A percentile compares a stretch with the other conserved stretches of the same genome.
phyloP scores from a whole-genome alignment of 2,797 vertebrate species.

The Eurystomus glaucurus region DNA sequence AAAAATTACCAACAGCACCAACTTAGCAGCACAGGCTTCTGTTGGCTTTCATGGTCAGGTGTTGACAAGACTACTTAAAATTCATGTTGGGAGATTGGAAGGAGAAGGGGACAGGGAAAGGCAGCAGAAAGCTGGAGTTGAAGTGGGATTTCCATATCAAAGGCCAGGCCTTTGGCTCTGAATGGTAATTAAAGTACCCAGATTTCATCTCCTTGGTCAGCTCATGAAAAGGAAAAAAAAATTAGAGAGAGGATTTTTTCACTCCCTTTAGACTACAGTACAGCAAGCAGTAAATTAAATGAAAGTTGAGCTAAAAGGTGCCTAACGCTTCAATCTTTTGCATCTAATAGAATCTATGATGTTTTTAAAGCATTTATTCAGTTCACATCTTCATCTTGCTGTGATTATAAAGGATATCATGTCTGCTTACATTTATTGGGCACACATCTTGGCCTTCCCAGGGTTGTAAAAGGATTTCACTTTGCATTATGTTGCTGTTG shows the following conservation, averaged over 20 bases:
- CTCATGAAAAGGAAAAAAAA: constrained; percentile 91
- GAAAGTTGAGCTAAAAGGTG: constrained; percentile 83
- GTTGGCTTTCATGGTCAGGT: constrained; percentile 87
- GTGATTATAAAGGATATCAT: constrained; percentile 78
- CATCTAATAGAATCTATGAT: constrained; percentile 79
- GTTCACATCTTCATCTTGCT: constrained; percentile 76
- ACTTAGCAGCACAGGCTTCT: constrained; percentile 69
- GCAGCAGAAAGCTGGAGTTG: constrained; percentile 81
- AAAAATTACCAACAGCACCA: constrained; percentile 25
- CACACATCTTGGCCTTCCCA: constrained; percentile 64
- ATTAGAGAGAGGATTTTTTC: constrained; percentile 88
- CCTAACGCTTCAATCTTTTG: constrained; percentile 74
- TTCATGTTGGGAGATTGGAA: constrained; percentile 89
- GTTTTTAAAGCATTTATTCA: constrained; percentile 75
- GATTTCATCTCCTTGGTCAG: constrained; percentile 94
- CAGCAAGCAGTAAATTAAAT: constrained; percentile 81
- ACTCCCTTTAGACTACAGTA: constrained; percentile 80
- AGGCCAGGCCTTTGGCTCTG: constrained; percentile 93
- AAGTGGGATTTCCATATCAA: constrained; percentile 98
- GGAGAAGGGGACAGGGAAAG: constrained; percentile 82
- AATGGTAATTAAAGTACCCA: constrained; percentile 96
- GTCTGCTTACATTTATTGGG: constrained; percentile 72
- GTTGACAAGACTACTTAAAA: constrained; percentile 92
- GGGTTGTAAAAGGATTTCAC: constrained; percentile 66
- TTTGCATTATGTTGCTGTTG: constrained; percentile 71